phyloP scores from a whole-genome alignment of 2,797 vertebrate genomes.

The Pitangus sulphuratus region DNA sequence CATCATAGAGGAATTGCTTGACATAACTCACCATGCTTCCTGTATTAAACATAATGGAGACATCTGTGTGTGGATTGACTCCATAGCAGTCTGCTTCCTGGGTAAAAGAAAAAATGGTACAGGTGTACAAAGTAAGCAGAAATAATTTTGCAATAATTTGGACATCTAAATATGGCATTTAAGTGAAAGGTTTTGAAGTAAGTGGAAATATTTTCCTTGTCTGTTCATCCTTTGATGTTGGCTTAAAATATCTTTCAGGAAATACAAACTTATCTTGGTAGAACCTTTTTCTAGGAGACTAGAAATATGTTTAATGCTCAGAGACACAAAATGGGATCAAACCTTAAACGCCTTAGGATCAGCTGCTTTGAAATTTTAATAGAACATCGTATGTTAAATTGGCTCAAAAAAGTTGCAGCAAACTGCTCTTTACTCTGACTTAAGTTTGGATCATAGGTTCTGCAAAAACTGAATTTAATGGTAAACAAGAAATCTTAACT shows the following conservation, averaged over 20 bases:
- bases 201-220: not conserved
- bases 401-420: not conserved
- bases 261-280: not conserved
- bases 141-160: not conserved
- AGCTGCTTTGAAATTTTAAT: conserved; percentile 2
- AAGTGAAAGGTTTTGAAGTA: not conserved
- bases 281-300: not conserved
- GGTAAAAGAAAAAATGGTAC: not conserved
- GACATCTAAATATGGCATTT: not conserved
- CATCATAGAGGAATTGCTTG: not conserved
- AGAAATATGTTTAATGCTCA: not conserved
- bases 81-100: not conserved
- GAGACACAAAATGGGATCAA: not conserved
- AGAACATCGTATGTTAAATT: not conserved
- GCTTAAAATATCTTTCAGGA: not conserved
- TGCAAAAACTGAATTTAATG: not conserved
- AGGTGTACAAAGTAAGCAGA: not conserved
- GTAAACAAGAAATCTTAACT: not conserved
- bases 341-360: not conserved
- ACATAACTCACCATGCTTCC: not conserved
- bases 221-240: not conserved
- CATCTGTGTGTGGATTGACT: not conserved
- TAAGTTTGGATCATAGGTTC: not conserved
- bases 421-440: not conserved
- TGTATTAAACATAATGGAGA: not conserved